Percentiles rank a stretch among this genome's conserved stretches.
Conservation (phyloP, 2,888 invertebrate species). For the Yponomeuta evonymella region DNA sequence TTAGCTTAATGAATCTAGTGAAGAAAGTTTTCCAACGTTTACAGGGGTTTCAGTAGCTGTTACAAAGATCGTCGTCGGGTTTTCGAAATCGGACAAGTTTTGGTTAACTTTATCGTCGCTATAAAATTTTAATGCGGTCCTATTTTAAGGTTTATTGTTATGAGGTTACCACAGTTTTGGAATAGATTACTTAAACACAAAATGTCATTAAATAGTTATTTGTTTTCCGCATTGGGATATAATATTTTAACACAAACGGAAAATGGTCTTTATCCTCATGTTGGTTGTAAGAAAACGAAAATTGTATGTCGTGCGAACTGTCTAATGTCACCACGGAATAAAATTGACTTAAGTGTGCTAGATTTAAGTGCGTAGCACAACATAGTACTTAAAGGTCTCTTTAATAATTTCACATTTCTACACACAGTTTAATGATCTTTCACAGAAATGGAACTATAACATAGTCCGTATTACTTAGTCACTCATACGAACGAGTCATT, state of each 20-base stretch:
- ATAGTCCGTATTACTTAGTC: background rate
- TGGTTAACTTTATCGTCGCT: background rate
- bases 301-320: too few species aligned
- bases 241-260: too few species aligned
- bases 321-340: too few species aligned
- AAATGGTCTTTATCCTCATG: too few species aligned
- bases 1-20: background rate
- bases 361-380: too few species aligned
- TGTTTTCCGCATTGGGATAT: background rate
- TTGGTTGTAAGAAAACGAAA: too few species aligned
- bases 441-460: background rate
- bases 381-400: too few species aligned
- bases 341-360: too few species aligned
- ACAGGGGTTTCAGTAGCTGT: background rate
- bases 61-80: background rate
- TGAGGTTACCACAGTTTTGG: background rate
- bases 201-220: background rate
- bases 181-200: background rate
- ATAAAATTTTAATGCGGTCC: background rate
- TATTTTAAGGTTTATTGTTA: conserved; percentile 2
- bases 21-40: background rate
- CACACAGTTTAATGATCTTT: background rate
- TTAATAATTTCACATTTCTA: background rate
- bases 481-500: background rate
- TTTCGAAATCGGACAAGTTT: background rate